These are phyloP conservation scores for Toxotes jaculatrix DNA, from an alignment of 2,113 vertebrate genomes.

Conservation along the genomic window DNA sequence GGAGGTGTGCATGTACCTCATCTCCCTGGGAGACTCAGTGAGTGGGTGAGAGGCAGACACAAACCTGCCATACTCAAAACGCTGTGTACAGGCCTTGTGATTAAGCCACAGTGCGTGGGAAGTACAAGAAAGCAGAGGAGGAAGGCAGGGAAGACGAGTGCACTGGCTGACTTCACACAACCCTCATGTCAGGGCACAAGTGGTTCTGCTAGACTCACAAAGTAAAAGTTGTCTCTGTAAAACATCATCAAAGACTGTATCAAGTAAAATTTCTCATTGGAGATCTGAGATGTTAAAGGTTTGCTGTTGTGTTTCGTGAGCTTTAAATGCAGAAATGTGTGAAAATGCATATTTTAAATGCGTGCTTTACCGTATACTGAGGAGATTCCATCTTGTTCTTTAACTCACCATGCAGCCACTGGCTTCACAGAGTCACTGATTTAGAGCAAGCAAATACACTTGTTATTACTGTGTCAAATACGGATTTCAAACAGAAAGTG, in stretches of 20 bases:
- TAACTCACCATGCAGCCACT: neutral
- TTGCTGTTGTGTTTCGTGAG: neutral
- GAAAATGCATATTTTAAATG: neutral
- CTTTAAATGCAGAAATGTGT: neutral
- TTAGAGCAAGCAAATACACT: neutral
- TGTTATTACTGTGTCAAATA: neutral
- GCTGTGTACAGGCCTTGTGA: constrained; percentile 55
- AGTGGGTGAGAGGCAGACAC: constrained; percentile 70
- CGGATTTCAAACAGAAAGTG: neutral
- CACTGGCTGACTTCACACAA: constrained; percentile 42
- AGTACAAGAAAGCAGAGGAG: constrained; percentile 53
- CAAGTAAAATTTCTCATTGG: neutral
- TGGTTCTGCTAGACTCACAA: neutral
- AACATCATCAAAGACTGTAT: neutral
- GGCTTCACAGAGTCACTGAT: neutral
- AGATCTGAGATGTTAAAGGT: neutral
- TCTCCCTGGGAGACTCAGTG: constrained; percentile 57
- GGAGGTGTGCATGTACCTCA: constrained; percentile 49
- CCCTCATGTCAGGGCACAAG: constrained; percentile 1
- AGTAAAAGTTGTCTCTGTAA: neutral
- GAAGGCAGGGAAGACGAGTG: constrained; percentile 32
- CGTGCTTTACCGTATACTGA: neutral
- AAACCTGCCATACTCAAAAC: constrained; percentile 54
- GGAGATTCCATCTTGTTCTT: neutral
- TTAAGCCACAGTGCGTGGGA: constrained; percentile 63